These are phyloP conservation scores for Meghimatium bilineatum DNA, from an alignment of 2,888 invertebrate genomes.

Conservation along the genomic window DNA sequence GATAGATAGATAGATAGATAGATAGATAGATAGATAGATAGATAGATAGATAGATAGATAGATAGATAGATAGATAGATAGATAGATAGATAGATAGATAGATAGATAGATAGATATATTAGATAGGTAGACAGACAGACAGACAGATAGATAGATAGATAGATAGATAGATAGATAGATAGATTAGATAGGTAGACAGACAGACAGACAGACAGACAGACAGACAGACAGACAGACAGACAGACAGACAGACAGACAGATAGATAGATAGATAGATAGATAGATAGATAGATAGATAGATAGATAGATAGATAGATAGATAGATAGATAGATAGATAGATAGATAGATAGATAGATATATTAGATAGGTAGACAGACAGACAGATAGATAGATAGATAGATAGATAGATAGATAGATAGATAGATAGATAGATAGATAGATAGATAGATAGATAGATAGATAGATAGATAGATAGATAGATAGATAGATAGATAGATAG, in stretches of 20 bases:
- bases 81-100: constrained; percentile 5
- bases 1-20: constrained; percentile 12
- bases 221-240: too few species aligned
- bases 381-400: too few species aligned
- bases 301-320: background rate
- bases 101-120: too few species aligned
- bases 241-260: too few species aligned
- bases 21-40: constrained; percentile 18
- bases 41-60: constrained; percentile 18
- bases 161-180: too few species aligned
- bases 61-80: constrained; percentile 10
- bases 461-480: background rate
- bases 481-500: background rate
- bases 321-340: background rate
- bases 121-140: too few species aligned
- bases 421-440: background rate
- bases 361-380: too few species aligned
- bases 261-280: too few species aligned
- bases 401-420: background rate
- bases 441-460: background rate
- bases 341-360: too few species aligned
- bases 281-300: background rate
- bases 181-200: too few species aligned
- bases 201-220: too few species aligned
- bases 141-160: too few species aligned